These are phyloP conservation scores for Phrixothrix hirtus DNA, from an alignment of 2,888 invertebrate genomes.

Conservation along the genomic window DNA sequence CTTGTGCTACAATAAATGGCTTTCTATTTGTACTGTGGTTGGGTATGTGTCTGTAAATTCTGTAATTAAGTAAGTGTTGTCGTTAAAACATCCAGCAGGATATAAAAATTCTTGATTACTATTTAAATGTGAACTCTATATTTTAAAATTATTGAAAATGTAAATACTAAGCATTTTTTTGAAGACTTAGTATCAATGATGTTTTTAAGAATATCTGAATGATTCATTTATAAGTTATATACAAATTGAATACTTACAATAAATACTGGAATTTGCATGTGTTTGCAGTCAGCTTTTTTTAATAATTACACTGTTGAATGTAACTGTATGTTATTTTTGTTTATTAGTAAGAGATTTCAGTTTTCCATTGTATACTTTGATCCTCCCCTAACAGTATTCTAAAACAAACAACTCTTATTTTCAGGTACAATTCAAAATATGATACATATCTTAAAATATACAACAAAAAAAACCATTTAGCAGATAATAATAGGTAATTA, in stretches of 20 bases:
- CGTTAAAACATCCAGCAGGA: background rate
- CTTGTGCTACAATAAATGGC: background rate
- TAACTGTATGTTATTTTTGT: background rate
- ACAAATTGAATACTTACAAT: background rate
- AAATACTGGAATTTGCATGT: background rate
- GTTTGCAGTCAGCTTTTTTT: background rate
- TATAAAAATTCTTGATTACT: background rate
- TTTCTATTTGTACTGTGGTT: background rate
- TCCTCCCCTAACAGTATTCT: too few relatives aligned
- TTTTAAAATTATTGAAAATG: background rate
- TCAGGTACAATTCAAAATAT: too few relatives aligned
- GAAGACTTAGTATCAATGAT: background rate
- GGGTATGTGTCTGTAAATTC: background rate
- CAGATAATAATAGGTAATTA: too few relatives aligned
- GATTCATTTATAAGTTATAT: background rate
- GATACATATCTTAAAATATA: too few relatives aligned
- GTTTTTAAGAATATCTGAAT: background rate
- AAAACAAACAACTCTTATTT: too few relatives aligned
- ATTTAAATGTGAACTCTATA: background rate
- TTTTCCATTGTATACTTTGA: too few relatives aligned
- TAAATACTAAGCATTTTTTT: background rate
- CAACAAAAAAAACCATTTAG: too few relatives aligned
- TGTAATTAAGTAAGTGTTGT: background rate
- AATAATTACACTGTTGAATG: too few relatives aligned
- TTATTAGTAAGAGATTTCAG: too few relatives aligned